Evolutionary conservation across 2,797 vertebrate species (phyloP).

Genomic region (Sebastes cheni): DNA sequence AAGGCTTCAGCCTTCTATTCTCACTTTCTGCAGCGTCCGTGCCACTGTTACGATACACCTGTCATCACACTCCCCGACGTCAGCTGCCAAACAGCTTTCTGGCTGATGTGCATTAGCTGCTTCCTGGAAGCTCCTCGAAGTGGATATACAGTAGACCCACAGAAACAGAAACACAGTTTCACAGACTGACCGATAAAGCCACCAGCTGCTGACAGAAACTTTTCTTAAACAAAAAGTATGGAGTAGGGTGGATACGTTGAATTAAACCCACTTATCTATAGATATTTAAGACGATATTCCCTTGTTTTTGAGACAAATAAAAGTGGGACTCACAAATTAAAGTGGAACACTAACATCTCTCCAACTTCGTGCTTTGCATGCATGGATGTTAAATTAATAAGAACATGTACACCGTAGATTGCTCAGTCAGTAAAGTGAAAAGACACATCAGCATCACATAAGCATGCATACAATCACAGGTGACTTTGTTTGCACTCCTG

Average conservation of each 20-base stretch:
- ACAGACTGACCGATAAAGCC: background rate
- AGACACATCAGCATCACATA: background rate
- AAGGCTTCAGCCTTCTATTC: slow-evolving; percentile 59
- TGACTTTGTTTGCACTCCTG: background rate
- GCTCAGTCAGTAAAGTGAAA: background rate
- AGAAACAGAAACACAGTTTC: slow-evolving; percentile 2
- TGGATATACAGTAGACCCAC: slow-evolving; percentile 48
- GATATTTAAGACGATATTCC: background rate
- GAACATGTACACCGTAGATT: background rate
- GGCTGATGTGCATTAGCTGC: slow-evolving; percentile 55
- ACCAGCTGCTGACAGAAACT: slow-evolving; percentile 26
- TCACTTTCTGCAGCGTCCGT: slow-evolving; percentile 55
- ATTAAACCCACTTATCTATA: background rate
- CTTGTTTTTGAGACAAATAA: background rate
- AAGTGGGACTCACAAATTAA: background rate
- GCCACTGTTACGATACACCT: slow-evolving; percentile 69
- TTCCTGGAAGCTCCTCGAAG: slow-evolving; percentile 58
- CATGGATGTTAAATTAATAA: background rate
- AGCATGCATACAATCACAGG: background rate
- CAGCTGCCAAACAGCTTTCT: slow-evolving; percentile 46
- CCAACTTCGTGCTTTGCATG: background rate
- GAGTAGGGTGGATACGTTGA: background rate
- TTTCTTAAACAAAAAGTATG: background rate
- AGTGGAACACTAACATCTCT: background rate
- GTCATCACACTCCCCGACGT: slow-evolving; percentile 50